phyloP scores from a whole-genome alignment of 1,140 invertebrate species.

The Antheraea mylitta region DNA sequence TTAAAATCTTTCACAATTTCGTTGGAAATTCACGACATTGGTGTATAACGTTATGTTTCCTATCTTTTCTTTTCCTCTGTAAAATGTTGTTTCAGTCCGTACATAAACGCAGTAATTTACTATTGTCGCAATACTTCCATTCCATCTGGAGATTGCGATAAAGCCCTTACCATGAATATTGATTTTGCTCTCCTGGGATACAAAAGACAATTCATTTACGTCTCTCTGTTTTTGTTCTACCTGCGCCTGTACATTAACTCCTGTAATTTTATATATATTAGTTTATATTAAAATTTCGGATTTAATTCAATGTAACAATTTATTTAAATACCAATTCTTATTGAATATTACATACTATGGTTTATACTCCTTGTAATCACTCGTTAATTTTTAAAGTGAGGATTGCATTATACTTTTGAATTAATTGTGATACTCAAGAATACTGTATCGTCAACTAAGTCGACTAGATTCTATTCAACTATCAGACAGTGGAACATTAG shows the following conservation, averaged over 20 bases:
- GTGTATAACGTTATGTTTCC: neutral
- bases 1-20: too few species aligned
- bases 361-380: too few species aligned
- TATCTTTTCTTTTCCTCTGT: neutral
- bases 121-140: neutral
- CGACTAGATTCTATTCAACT: too few species aligned
- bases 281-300: neutral
- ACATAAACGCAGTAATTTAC: slow-evolving; percentile 1
- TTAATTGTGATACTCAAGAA: neutral
- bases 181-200: slow-evolving; percentile 18
- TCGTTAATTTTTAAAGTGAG: neutral
- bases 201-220: slow-evolving; percentile 20
- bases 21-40: too few species aligned
- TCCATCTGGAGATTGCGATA: slow-evolving; percentile 8
- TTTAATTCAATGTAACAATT: neutral
- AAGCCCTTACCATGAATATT: slow-evolving; percentile 19
- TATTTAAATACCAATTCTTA: neutral
- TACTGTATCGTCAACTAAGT: too few species aligned
- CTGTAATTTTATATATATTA: too few species aligned
- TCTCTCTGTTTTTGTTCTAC: slow-evolving; percentile 3
- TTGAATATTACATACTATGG: too few species aligned
- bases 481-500: too few species aligned
- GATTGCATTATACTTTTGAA: neutral
- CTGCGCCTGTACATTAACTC: too few species aligned
- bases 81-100: slow-evolving; percentile 6